Base-by-base conservation (phyloP, 2,113 vertebrate genomes). In the Hirundichthys speculiger region DNA sequence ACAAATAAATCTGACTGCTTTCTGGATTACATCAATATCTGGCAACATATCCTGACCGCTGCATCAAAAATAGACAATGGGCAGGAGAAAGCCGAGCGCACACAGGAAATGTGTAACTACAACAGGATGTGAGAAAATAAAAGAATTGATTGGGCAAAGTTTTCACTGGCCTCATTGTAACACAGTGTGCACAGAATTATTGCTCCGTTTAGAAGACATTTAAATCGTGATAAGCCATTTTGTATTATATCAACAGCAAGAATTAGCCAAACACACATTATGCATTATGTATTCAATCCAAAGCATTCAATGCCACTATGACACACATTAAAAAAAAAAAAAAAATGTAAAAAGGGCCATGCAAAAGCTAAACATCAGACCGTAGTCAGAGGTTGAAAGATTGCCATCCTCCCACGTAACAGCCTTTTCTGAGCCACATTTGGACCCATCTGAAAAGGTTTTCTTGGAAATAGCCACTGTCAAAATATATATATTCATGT, bases 101-200 rank as follows among this genome's bases (percentile, higher is more conserved):
- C 60, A 83, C 74, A 77, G 84, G 80, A 88, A 87, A 69, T 16
- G n/a, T 50, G 16, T 14, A 77, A 80, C 46, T 73, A 55, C 55
- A 87, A 79, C 64, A 78, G 72, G 78, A 80, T 38, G 62, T 46
- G 59, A 16, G 65, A 38, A 24, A 64, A 79, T 49, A 64, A 75
- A 83, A 57, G 40, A 68, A 67, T 53, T 57, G 50, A 64, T 51
- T 16, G 12, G 4, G 49, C 57, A 27, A 24, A 49, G 21, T 18
- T 45, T 57, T 46, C 22, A 22, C 59, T 58, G 20, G 56, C 55
- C 52, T 57, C 19, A n/a, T 4, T 47, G 48, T 62, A 21, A 70
- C 39, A 48, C 49, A 49, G 49, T 34, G n/a, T 13, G 27, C 13
- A 30, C 16, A 34, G 41, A 5, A 1, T 12, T 27, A 22, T 21